Conservation (phyloP, 2,888 invertebrate genomes). For the Diabrotica balteata region DNA sequence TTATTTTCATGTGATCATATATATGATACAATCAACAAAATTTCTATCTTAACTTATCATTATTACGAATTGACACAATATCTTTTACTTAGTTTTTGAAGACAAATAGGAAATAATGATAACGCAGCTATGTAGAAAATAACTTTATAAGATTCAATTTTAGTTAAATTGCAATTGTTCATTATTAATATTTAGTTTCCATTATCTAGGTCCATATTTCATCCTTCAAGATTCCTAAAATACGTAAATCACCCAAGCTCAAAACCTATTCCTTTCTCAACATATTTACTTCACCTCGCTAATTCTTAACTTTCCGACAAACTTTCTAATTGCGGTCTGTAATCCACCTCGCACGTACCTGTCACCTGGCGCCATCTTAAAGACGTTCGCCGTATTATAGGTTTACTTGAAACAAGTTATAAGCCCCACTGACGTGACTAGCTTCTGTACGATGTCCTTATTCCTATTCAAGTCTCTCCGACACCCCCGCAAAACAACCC, state of each 20-base stretch:
- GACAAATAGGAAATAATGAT: too few relatives aligned
- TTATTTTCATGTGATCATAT: too few relatives aligned
- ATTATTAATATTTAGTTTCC: too few relatives aligned
- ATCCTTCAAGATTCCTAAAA: neutral
- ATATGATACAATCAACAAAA: too few relatives aligned
- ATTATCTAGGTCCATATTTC: too few relatives aligned
- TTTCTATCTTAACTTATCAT: too few relatives aligned
- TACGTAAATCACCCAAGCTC: neutral
- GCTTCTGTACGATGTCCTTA: constrained; percentile 54
- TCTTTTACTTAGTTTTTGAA: too few relatives aligned
- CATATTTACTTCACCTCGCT: constrained; percentile 30
- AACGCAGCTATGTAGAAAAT: too few relatives aligned
- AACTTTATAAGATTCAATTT: too few relatives aligned
- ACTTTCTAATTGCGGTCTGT: constrained; percentile 50
- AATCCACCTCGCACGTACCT: constrained; percentile 52
- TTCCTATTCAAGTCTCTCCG: constrained; percentile 35
- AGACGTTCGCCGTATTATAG: constrained; percentile 51
- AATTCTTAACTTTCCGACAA: constrained; percentile 40
- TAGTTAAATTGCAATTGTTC: too few relatives aligned
- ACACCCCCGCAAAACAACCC: constrained; percentile 41
- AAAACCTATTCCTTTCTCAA: constrained; percentile 8
- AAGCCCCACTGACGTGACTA: constrained; percentile 57
- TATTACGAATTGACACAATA: too few relatives aligned
- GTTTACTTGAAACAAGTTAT: constrained; percentile 59
- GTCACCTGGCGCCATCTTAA: constrained; percentile 55